These are phyloP conservation scores for Onychomys torridus DNA, from an alignment of 2,797 vertebrate species.

Conservation along the genomic window DNA sequence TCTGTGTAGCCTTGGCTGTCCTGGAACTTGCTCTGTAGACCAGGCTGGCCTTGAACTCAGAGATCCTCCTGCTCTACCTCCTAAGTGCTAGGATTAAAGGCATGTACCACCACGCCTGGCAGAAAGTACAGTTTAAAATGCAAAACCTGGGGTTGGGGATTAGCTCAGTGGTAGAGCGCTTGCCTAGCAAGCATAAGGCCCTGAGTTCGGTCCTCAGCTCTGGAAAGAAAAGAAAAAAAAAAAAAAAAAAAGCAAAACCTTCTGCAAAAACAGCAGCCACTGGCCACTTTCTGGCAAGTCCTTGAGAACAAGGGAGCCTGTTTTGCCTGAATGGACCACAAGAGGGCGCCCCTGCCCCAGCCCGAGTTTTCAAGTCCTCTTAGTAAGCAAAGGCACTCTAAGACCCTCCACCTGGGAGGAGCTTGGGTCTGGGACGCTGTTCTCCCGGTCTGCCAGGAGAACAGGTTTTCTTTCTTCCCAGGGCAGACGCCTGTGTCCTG, in stretches of 20 bases:
- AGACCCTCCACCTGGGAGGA: background rate
- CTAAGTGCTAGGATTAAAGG: background rate
- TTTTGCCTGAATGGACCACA: background rate
- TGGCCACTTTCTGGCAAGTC: background rate
- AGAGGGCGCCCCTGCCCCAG: conserved; percentile 10
- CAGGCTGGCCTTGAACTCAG: background rate
- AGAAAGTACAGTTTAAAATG: background rate
- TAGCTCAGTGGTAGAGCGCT: too few species aligned
- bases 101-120: background rate
- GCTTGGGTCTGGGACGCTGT: background rate
- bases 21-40: background rate
- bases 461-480: background rate
- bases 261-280: background rate
- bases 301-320: background rate
- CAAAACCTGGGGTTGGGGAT: too few species aligned
- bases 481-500: background rate
- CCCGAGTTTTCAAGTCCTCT: background rate
- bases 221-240: too few species aligned
- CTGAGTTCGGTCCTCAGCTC: too few species aligned
- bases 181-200: too few species aligned
- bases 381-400: background rate
- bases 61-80: background rate
- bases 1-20: background rate
- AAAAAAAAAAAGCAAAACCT: background rate
- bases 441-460: background rate